These are phyloP conservation scores for Prietella phreatophila DNA, from an alignment of 2,113 vertebrate genomes.

Conservation along the genomic window DNA sequence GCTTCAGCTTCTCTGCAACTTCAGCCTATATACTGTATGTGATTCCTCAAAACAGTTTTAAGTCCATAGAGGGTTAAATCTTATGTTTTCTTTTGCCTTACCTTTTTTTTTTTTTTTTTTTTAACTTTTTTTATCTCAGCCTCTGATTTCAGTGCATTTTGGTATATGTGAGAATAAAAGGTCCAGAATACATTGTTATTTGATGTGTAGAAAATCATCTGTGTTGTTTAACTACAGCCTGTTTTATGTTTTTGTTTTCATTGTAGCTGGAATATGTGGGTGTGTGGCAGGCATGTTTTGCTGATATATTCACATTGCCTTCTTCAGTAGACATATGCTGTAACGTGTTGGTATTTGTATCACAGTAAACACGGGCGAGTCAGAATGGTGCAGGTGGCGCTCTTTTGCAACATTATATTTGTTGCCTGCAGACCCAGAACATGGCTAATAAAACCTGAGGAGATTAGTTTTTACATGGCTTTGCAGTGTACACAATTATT, in stretches of 20 bases:
- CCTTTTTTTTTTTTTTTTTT: no score
- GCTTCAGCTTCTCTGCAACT: neutral
- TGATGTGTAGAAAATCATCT: neutral
- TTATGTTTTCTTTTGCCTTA: neutral
- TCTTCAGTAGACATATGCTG: conserved; percentile 57
- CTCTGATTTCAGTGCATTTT: neutral
- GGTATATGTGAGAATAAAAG: neutral
- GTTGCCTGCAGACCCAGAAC: neutral
- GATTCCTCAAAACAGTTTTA: neutral
- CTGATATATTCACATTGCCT: conserved; percentile 50
- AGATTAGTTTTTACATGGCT: neutral
- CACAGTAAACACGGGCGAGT: conserved; percentile 61
- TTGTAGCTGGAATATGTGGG: conserved; percentile 34
- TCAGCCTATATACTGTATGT: neutral
- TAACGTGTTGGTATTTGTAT: conserved; percentile 68
- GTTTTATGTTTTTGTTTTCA: conserved; percentile 48
- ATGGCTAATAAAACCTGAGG: conserved; percentile 8
- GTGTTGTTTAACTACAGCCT: neutral
- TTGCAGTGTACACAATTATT: neutral
- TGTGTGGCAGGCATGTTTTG: conserved; percentile 42
- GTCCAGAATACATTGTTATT: conserved; percentile 31
- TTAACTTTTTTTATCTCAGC: neutral
- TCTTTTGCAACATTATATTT: conserved; percentile 44
- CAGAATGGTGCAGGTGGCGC: conserved; percentile 38
- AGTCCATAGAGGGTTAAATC: neutral